Percentiles rank a stretch among this genome's conserved stretches.
phyloP scores from a whole-genome alignment of 2,797 vertebrate genomes.

The Adrianichthys oophorus region DNA sequence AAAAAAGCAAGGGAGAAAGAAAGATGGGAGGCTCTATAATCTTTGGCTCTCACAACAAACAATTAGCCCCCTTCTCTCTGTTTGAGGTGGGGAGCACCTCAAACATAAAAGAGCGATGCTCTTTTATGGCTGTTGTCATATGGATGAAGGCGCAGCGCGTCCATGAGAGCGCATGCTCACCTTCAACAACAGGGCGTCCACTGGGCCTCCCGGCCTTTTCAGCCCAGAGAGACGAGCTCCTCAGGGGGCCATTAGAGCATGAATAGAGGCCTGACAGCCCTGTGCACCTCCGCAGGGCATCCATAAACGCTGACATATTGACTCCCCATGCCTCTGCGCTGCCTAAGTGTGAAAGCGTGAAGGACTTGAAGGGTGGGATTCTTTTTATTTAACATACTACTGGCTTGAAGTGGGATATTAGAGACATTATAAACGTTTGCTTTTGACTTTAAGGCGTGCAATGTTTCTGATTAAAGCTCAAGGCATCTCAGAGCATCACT shows the following conservation, averaged over 20 bases:
- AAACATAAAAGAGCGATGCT: conserved; percentile 76
- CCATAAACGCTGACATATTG: conserved; percentile 92
- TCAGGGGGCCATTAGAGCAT: conserved; percentile 88
- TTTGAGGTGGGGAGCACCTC: conserved; percentile 66
- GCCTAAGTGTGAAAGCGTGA: conserved; percentile 86
- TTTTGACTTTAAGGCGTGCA: conserved; percentile 36
- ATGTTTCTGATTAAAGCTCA: not conserved
- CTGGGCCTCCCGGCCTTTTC: conserved; percentile 81
- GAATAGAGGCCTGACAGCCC: conserved; percentile 91
- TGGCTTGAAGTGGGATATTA: conserved; percentile 55
- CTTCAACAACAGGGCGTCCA: conserved; percentile 84
- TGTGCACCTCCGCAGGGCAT: conserved; percentile 84
- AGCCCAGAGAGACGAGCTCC: conserved; percentile 85
- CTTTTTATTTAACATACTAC: conserved; percentile 53
- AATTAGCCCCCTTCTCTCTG: conserved; percentile 81
- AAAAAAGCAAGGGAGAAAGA: conserved; percentile 62
- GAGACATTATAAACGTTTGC: conserved; percentile 48
- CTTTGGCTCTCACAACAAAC: conserved; percentile 85
- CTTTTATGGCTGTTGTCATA: conserved; percentile 91
- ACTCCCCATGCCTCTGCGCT: conserved; percentile 83
- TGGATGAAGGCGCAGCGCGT: conserved; percentile 79
- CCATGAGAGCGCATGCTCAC: conserved; percentile 83
- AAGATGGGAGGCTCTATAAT: conserved; percentile 78
- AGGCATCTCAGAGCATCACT: not conserved
- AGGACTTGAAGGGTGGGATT: conserved; percentile 70